A percentile compares a stretch with the other conserved stretches of the same genome.
Evolutionary conservation across 2,888 invertebrate species (phyloP).

Genomic region (Leptopilina myrica): DNA sequence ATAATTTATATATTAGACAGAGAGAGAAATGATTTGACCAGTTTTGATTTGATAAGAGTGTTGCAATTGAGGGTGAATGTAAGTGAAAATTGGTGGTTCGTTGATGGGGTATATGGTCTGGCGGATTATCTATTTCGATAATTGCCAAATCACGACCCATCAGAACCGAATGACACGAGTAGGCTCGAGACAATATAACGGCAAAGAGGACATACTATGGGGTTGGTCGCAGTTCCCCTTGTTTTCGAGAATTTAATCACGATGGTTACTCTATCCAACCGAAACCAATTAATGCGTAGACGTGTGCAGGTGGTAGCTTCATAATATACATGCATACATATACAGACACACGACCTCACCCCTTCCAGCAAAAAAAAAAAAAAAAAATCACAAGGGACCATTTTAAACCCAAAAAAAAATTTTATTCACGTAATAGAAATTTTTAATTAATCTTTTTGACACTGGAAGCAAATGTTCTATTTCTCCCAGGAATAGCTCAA

Average conservation of each 20-base stretch:
- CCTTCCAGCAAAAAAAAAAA: not conserved
- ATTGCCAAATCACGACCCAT: slow-evolving; percentile 41
- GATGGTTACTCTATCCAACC: slow-evolving; percentile 67
- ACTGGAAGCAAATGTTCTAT: no score
- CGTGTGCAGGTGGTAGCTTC: slow-evolving; percentile 54
- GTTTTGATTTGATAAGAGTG: slow-evolving; percentile 23
- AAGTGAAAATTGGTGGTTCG: slow-evolving; percentile 31
- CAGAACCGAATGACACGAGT: slow-evolving; percentile 41
- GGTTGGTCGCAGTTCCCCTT: slow-evolving; percentile 52
- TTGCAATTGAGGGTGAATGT: slow-evolving; percentile 16
- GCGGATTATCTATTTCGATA: slow-evolving; percentile 35
- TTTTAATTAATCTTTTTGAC: no score
- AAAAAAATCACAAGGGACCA: not conserved
- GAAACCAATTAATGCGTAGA: slow-evolving; percentile 70
- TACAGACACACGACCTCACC: not conserved
- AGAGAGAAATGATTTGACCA: not conserved
- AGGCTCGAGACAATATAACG: slow-evolving; percentile 53
- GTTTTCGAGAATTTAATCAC: slow-evolving; percentile 68
- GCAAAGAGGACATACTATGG: slow-evolving; percentile 50
- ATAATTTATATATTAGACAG: not conserved
- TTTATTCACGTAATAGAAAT: no score
- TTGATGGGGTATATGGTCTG: slow-evolving; percentile 31
- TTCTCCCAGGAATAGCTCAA: no score
- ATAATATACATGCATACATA: not conserved
- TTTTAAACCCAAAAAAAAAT: no score